A percentile compares a stretch with the other conserved stretches of the same genome.
Evolutionary conservation across 2,113 vertebrate species (phyloP).

Genomic region (Lonchura striata): DNA sequence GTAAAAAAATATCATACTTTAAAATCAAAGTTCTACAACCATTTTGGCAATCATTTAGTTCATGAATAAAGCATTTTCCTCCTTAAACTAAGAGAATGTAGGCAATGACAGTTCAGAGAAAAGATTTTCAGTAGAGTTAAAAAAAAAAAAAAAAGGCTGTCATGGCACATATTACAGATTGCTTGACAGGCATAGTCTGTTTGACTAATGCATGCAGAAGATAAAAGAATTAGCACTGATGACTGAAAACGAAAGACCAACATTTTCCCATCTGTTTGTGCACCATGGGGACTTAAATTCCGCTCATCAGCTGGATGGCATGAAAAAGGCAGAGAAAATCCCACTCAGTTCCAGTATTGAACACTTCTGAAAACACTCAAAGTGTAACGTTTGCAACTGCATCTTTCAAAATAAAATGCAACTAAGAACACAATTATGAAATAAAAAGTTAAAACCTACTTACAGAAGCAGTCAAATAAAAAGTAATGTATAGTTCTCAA

Average conservation of each 20-base stretch:
- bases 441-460: not conserved
- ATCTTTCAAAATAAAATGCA: not conserved
- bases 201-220: slow-evolving; percentile 56
- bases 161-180: not conserved
- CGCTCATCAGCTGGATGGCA: not conserved
- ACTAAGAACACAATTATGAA: not conserved
- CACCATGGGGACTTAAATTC: not conserved
- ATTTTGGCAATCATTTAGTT: not conserved
- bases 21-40: not conserved
- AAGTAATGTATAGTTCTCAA: not conserved
- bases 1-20: not conserved
- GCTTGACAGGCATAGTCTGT: slow-evolving; percentile 7
- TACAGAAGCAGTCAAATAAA: not conserved
- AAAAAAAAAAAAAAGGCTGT: not conserved
- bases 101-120: not conserved
- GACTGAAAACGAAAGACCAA: slow-evolving; percentile 1
- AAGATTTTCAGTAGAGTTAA: not conserved
- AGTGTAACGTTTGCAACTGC: not conserved
- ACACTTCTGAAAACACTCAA: not conserved
- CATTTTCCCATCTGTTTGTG: slow-evolving; percentile 11
- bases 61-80: not conserved
- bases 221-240: slow-evolving; percentile 74
- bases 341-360: not conserved
- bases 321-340: slow-evolving; percentile 14
- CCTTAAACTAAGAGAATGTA: not conserved